Conservation (phyloP, 1,140 invertebrate species). For the Wasmannia auropunctata region DNA sequence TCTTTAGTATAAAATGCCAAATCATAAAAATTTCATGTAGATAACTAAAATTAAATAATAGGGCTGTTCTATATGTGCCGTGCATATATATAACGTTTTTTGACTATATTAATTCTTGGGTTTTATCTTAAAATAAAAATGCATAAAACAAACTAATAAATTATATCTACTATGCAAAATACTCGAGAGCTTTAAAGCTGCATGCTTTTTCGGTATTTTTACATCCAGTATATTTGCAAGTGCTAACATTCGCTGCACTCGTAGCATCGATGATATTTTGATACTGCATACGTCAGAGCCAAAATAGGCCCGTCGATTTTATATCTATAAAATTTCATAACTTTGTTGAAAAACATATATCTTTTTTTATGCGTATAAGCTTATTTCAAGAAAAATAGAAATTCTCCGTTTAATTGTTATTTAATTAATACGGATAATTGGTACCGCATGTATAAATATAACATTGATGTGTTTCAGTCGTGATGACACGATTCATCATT, state of each 20-base stretch:
- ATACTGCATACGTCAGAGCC: neutral
- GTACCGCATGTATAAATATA: no score
- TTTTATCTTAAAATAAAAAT: neutral
- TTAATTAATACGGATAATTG: neutral
- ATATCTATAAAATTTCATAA: conserved; percentile 6
- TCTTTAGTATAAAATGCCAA: neutral
- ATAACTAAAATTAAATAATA: neutral
- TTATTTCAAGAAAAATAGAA: neutral
- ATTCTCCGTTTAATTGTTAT: neutral
- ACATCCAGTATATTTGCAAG: neutral
- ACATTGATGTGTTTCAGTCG: no score
- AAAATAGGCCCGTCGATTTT: neutral
- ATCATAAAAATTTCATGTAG: neutral
- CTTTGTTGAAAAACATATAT: neutral
- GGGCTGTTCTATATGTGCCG: neutral
- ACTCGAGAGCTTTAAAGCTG: neutral
- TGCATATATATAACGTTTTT: neutral
- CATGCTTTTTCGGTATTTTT: conserved; percentile 10
- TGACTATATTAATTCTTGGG: neutral
- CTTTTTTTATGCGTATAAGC: neutral
- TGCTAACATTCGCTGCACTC: neutral
- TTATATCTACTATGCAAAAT: neutral
- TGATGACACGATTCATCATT: conserved; percentile 13
- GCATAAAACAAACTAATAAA: conserved; percentile 3
- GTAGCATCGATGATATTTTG: conserved; percentile 22